A percentile compares a stretch with the other conserved stretches of the same genome.
Evolutionary conservation across 2,888 invertebrate species (phyloP).

Genomic region (Temnothorax ravouxi): DNA sequence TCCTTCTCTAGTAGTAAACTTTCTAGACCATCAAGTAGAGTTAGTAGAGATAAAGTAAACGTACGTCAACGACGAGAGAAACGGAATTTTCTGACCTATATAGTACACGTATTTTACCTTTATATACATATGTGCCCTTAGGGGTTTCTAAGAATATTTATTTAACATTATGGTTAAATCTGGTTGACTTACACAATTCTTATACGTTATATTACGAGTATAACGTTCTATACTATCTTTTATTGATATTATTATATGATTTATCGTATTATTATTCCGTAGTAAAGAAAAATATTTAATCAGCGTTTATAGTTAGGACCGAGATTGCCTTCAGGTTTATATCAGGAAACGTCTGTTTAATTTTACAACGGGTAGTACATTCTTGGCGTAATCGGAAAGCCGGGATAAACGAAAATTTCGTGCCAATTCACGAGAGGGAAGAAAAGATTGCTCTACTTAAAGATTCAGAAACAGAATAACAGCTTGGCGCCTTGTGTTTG

Average conservation of each 20-base stretch:
- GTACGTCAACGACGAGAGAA: constrained; percentile 19
- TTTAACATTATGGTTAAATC: constrained; percentile 17
- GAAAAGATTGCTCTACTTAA: neutral
- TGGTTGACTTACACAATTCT: neutral
- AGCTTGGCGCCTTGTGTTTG: neutral
- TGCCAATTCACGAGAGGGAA: neutral
- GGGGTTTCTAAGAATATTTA: constrained; percentile 11
- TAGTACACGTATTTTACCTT: neutral
- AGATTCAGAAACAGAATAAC: constrained; percentile 9
- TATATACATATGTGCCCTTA: neutral
- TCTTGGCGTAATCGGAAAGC: constrained; percentile 7
- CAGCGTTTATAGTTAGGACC: neutral
- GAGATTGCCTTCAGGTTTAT: constrained; percentile 24
- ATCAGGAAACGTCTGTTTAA: constrained; percentile 4
- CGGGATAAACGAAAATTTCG: neutral
- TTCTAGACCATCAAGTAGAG: constrained; percentile 2
- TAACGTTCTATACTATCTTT: neutral
- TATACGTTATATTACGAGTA: neutral
- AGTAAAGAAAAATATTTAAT: too few species aligned
- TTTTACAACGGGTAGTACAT: constrained; percentile 1
- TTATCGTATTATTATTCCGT: neutral
- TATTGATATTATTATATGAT: neutral
- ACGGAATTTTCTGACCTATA: constrained; percentile 20
- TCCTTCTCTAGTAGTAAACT: constrained; percentile 4
- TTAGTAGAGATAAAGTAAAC: constrained; percentile 19